Evolutionary conservation across 2,888 invertebrate genomes (phyloP), one percentile per base, ranked within the genome.

Genomic region (Brachypalpus laphriformis): DNA sequence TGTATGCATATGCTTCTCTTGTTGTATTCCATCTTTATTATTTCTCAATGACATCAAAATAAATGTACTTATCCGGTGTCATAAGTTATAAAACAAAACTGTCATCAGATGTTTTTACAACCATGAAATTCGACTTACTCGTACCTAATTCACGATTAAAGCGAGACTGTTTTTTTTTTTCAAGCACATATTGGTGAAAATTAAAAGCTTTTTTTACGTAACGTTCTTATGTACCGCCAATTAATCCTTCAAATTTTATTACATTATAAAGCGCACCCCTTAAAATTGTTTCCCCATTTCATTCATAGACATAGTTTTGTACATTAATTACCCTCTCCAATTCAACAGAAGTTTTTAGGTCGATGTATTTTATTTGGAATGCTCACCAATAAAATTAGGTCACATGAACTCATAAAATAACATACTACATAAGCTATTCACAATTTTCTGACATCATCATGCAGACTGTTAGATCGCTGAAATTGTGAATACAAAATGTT

Each of bases 401-500:
- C 61, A 61, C 28, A 18, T 61, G 9, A 16, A 28, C 28, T 45
- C 11, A 63, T 63, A 63, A 54, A 31, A 54, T 1, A 34, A 8
- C 2, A 34, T 34, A 31, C 31, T 28, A 20, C 9, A 16, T 37
- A n/a, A n/a, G 20, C 37, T 37, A n/a, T 22, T 22, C 40, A 22
- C n/a, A 14, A 59, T 42, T 25, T 20, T 57, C 37, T 57, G 59
- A 59, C 37, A 59, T 59, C 22, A 42, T 42, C 22, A 59, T 22
- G 59, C 59, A 59, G 59, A 59, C 37, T 61, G 25, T 51, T 37
- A 28, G 47, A 49, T 34, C 34, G 16, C 45, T 57, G 5, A 28
- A 42, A 34, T 28, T 42, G 16, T 47, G 42, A 65, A 25, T 59
- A 71, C n/a, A n/a, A n/a, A n/a, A 25, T 59, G 20, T 66, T 66